These are phyloP conservation scores for Ormyrus pomaceus DNA, from an alignment of 2,888 invertebrate species.

Conservation along the genomic window DNA sequence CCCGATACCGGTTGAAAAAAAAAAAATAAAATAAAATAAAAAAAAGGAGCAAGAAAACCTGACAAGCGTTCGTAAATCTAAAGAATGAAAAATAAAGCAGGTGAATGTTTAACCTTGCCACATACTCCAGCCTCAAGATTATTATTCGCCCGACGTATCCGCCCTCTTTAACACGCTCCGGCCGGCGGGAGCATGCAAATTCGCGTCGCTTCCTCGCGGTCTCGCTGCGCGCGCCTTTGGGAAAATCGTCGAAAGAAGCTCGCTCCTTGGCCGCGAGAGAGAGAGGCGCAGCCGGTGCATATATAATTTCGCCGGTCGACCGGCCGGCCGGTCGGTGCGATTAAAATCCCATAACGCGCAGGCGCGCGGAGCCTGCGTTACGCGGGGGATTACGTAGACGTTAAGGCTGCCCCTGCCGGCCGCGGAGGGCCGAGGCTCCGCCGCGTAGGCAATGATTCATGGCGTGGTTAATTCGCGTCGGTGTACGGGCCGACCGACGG, in stretches of 20 bases:
- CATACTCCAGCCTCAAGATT: conserved; percentile 22
- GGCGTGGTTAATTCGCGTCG: conserved; percentile 61
- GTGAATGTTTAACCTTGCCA: conserved; percentile 55
- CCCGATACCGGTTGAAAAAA: neutral
- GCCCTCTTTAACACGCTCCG: conserved; percentile 46
- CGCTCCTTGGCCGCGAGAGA: no score
- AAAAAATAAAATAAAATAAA: conserved; percentile 21
- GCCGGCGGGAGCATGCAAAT: conserved; percentile 9
- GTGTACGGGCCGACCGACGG: conserved; percentile 10
- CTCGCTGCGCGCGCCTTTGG: neutral
- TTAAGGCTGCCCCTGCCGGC: neutral
- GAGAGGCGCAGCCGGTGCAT: neutral
- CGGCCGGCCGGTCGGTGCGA: conserved; percentile 48
- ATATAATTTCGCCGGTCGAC: conserved; percentile 2
- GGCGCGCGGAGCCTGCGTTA: conserved; percentile 40
- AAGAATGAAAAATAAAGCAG: conserved; percentile 52
- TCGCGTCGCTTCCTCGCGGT: neutral
- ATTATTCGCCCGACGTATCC: conserved; percentile 51
- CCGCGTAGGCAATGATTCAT: conserved; percentile 60
- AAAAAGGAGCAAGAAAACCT: conserved; percentile 26
- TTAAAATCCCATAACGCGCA: conserved; percentile 66
- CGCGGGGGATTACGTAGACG: conserved; percentile 18
- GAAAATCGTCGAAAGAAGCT: conserved; percentile 8
- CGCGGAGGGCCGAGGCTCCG: neutral
- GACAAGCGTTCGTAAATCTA: conserved; percentile 51